A percentile compares a stretch with the other conserved stretches of the same genome.
These are phyloP conservation scores for Diglossa cyanea DNA, from an alignment of 2,797 vertebrate species.

Conservation along the genomic window DNA sequence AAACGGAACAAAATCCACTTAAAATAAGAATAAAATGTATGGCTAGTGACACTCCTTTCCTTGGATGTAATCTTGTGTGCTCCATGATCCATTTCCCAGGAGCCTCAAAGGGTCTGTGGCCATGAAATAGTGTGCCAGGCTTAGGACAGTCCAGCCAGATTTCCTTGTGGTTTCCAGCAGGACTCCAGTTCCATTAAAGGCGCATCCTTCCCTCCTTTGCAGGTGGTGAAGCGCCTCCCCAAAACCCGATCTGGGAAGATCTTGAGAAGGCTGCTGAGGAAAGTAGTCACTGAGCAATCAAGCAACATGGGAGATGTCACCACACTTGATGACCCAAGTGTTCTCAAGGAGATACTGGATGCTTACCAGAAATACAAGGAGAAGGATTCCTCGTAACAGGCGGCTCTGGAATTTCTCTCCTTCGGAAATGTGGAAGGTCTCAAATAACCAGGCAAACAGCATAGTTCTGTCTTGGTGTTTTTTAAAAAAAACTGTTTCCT, in stretches of 20 bases:
- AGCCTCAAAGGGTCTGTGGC: not conserved
- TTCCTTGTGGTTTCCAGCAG: not conserved
- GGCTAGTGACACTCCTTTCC: not conserved
- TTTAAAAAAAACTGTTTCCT: not conserved
- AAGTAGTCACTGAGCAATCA: slow-evolving; percentile 78
- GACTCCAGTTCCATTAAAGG: not conserved
- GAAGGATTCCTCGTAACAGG: slow-evolving; percentile 4
- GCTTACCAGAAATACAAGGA: slow-evolving; percentile 77
- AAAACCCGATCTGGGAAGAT: slow-evolving; percentile 97
- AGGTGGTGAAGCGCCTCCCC: slow-evolving; percentile 91
- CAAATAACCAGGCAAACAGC: not conserved
- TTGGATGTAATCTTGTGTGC: not conserved
- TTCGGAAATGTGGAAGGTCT: not conserved
- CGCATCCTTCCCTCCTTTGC: not conserved
- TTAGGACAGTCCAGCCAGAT: not conserved
- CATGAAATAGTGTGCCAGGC: not conserved
- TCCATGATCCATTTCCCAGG: not conserved
- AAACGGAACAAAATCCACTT: not conserved
- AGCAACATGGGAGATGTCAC: slow-evolving; percentile 86
- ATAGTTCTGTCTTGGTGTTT: not conserved
- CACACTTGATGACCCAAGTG: slow-evolving; percentile 88
- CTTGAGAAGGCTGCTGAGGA: slow-evolving; percentile 91
- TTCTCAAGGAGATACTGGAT: slow-evolving; percentile 84
- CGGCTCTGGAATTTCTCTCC: not conserved
- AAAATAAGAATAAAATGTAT: not conserved